phyloP scores from a whole-genome alignment of 2,888 invertebrate genomes.

The Elysia crispata region DNA sequence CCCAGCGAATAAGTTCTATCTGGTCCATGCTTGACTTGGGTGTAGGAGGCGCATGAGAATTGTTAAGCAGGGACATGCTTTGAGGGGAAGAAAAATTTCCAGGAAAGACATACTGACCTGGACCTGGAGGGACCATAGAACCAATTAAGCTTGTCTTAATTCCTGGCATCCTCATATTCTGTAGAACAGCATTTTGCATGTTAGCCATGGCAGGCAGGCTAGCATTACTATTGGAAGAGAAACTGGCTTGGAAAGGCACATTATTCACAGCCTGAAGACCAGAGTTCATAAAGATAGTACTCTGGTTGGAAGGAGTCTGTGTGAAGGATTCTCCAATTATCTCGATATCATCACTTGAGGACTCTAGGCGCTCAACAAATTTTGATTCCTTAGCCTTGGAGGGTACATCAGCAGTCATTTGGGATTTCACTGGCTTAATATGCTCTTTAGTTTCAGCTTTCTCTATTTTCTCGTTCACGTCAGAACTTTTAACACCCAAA shows the following conservation, averaged over 20 bases:
- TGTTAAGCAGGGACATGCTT: conserved; percentile 21
- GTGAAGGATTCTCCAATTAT: conserved; percentile 36
- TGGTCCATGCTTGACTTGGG: conserved; percentile 65
- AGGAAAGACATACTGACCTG: conserved; percentile 3
- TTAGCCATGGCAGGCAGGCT: neutral
- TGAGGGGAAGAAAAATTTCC: neutral
- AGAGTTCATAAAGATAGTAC: conserved; percentile 29
- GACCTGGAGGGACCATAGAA: neutral
- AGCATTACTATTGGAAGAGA: neutral
- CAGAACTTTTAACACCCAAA: neutral
- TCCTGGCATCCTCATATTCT: neutral
- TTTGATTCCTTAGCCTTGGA: neutral
- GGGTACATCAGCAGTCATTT: neutral
- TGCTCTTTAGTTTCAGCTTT: neutral
- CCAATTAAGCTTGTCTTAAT: neutral
- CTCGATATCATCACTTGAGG: conserved; percentile 29
- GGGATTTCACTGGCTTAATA: neutral
- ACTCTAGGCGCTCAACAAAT: neutral
- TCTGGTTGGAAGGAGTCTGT: conserved; percentile 6
- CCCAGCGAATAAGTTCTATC: conserved; percentile 66
- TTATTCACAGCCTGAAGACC: conserved; percentile 1
- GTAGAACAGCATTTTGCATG: neutral
- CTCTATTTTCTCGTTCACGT: too few relatives aligned
- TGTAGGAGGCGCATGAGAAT: conserved; percentile 48
- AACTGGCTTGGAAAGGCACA: too few relatives aligned